Conservation (phyloP, 1,140 invertebrate genomes). For the Pteromalus puparum region DNA sequence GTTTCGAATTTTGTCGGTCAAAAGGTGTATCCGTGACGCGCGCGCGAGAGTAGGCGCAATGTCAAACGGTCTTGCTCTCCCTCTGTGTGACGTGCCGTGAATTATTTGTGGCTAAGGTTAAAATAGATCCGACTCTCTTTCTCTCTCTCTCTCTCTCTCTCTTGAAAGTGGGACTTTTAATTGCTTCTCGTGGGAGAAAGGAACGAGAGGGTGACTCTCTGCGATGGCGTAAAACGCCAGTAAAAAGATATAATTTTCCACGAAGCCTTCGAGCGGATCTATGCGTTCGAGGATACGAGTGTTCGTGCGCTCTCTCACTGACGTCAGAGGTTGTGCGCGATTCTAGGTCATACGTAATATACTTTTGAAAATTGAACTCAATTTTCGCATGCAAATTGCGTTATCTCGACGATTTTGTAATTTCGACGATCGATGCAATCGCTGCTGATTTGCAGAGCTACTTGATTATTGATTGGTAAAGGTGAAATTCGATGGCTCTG, state of each 20-base stretch:
- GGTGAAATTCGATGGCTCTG: not conserved
- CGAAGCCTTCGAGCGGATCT: not conserved
- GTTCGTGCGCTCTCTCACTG: not conserved
- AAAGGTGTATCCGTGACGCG: not conserved
- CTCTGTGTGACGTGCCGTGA: not conserved
- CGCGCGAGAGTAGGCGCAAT: not conserved
- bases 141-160: too few relatives aligned
- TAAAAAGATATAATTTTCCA: not conserved
- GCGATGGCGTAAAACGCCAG: not conserved
- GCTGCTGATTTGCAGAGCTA: too few relatives aligned
- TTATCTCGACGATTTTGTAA: too few relatives aligned
- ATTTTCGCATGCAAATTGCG: not conserved
- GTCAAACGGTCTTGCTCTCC: not conserved
- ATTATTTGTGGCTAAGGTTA: not conserved
- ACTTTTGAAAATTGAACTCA: not conserved
- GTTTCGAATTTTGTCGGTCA: constrained; percentile 17
- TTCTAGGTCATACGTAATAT: not conserved
- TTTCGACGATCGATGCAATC: too few relatives aligned
- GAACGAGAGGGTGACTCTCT: too few relatives aligned
- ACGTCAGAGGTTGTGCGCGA: not conserved
- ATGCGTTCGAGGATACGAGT: not conserved
- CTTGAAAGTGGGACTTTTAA: not conserved
- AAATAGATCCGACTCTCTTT: not conserved
- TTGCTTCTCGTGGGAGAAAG: not conserved
- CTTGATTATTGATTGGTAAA: too few relatives aligned